Conservation (phyloP, 2,797 vertebrate species). For the Aulostomus chinensis region DNA sequence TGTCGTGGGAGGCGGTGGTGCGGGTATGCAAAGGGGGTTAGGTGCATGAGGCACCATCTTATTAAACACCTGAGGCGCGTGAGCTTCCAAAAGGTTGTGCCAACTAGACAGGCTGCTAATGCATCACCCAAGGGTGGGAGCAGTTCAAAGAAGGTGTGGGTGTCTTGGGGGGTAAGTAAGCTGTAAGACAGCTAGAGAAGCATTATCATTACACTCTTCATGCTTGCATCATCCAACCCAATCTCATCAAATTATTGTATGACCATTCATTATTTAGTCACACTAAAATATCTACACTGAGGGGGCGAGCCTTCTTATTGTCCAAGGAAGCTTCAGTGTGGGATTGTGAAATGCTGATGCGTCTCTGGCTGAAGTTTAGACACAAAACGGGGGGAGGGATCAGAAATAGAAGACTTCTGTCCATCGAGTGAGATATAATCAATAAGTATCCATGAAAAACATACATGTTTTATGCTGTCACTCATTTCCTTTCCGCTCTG, state of each 20-base stretch:
- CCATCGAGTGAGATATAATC: too few relatives aligned
- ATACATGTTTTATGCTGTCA: background rate
- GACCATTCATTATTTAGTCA: constrained; percentile 70
- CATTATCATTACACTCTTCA: constrained; percentile 58
- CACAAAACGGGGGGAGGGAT: constrained; percentile 26
- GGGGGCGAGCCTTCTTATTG: constrained; percentile 46
- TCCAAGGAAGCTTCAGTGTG: constrained; percentile 12
- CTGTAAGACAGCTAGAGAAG: constrained; percentile 60
- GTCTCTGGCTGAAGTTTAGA: constrained; percentile 63
- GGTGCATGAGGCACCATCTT: constrained; percentile 51
- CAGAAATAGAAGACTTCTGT: too few relatives aligned
- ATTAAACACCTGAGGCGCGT: constrained; percentile 68
- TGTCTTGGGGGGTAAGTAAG: constrained; percentile 39
- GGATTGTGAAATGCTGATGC: constrained; percentile 53
- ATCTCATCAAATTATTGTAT: constrained; percentile 75
- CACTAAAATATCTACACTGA: constrained; percentile 51
- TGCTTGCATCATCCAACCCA: constrained; percentile 69
- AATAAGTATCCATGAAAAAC: background rate
- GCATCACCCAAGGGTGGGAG: constrained; percentile 51
- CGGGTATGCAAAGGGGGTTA: constrained; percentile 17
- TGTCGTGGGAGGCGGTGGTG: background rate
- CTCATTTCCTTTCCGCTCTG: background rate
- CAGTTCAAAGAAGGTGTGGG: constrained; percentile 54
- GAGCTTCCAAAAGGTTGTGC: constrained; percentile 37
- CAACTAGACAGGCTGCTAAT: constrained; percentile 50